Conservation (phyloP, 2,113 vertebrate species). For the Cheilinus undulatus region DNA sequence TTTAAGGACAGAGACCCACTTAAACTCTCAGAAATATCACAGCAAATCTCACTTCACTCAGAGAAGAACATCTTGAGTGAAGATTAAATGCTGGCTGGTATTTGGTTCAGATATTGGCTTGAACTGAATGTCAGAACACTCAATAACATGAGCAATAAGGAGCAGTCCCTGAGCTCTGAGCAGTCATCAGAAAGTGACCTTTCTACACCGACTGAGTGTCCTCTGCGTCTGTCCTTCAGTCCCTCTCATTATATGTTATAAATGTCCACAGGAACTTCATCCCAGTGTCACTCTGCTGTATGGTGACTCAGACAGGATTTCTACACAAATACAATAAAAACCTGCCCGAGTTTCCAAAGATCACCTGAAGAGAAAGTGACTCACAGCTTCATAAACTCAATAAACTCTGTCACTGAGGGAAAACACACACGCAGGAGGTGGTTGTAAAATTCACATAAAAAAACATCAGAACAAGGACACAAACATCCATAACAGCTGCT, state of each 20-base stretch:
- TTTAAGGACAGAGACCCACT: not conserved
- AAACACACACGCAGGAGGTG: not conserved
- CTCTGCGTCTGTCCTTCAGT: not conserved
- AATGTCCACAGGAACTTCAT: not conserved
- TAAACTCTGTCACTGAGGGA: not conserved
- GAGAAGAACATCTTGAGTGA: not conserved
- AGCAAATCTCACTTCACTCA: not conserved
- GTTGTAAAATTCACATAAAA: not conserved
- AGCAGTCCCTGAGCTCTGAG: conserved; percentile 1
- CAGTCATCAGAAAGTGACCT: conserved; percentile 60
- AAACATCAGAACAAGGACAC: conserved; percentile 1
- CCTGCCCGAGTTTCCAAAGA: conserved; percentile 34
- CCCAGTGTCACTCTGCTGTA: not conserved
- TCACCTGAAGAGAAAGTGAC: conserved; percentile 21
- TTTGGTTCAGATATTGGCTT: conserved; percentile 34
- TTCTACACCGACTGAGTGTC: conserved; percentile 3
- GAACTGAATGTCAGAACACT: conserved; percentile 64
- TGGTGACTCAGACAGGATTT: conserved; percentile 17
- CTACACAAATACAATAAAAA: conserved; percentile 48
- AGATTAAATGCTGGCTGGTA: conserved; percentile 26
- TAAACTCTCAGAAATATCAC: not conserved
- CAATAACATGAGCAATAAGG: conserved; percentile 51
- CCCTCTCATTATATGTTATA: not conserved
- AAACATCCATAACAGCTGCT: not conserved
- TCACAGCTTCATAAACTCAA: conserved; percentile 26